Percentiles rank a stretch among this genome's conserved stretches.
phyloP scores from a whole-genome alignment of 2,113 vertebrate genomes.

The Tachysurus vachellii region DNA sequence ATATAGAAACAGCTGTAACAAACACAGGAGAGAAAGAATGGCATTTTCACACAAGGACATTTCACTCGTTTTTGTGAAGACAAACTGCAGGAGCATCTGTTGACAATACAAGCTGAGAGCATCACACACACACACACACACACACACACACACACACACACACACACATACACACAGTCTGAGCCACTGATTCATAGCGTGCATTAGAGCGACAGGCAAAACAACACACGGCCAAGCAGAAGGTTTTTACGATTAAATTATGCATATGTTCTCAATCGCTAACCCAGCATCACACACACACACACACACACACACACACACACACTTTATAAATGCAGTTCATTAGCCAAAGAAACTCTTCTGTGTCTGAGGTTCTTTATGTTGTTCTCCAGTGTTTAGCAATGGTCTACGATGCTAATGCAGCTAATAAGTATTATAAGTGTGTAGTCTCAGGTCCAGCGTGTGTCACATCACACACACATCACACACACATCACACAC shows the following conservation, averaged over 20 bases:
- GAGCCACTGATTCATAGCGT: conserved; percentile 41
- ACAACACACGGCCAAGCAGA: conserved; percentile 47
- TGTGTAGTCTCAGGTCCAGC: neutral
- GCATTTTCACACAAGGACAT: conserved; percentile 33
- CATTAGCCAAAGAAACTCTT: neutral
- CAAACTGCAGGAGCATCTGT: conserved; percentile 18
- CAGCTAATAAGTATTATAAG: neutral
- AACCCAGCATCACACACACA: neutral
- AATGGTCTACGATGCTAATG: neutral
- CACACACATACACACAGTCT: conserved; percentile 16
- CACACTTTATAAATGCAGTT: neutral
- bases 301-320: conserved; percentile 17
- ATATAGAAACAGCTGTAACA: conserved; percentile 8
- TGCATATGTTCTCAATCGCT: neutral
- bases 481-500: too few relatives aligned
- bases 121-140: conserved; percentile 15
- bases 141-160: conserved; percentile 39
- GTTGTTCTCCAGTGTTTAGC: neutral
- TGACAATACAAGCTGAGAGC: conserved; percentile 24
- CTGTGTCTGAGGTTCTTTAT: neutral
- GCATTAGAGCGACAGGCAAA: conserved; percentile 45
- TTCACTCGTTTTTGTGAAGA: conserved; percentile 21
- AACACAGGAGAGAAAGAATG: neutral
- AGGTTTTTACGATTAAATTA: conserved; percentile 24
- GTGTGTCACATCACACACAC: neutral